A percentile compares a stretch with the other conserved stretches of the same genome.
Evolutionary conservation across 2,888 invertebrate genomes (phyloP).

Genomic region (Sclerodermus sp.): DNA sequence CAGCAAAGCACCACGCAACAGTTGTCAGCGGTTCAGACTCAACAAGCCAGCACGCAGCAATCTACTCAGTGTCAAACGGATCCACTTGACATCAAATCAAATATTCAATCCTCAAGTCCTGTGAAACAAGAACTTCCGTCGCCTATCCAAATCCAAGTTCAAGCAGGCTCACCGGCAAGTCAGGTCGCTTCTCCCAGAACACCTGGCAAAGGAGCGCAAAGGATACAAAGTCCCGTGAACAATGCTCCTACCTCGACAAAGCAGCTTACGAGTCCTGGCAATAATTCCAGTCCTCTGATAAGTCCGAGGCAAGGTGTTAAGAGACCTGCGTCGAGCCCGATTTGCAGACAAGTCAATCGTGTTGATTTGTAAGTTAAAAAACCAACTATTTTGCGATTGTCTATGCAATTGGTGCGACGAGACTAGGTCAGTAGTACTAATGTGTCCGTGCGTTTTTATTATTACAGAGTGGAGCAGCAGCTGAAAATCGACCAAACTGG

Average conservation of each 20-base stretch:
- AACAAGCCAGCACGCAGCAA: constrained; percentile 37
- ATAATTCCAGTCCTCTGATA: constrained; percentile 30
- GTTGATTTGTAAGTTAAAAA: constrained; percentile 51
- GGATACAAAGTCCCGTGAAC: constrained; percentile 38
- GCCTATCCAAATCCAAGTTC: constrained; percentile 44
- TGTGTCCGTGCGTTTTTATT: constrained; percentile 14
- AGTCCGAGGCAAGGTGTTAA: constrained; percentile 53
- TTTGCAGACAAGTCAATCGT: constrained; percentile 51
- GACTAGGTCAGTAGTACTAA: constrained; percentile 5
- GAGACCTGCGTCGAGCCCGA: constrained; percentile 52
- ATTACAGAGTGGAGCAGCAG: constrained; percentile 72
- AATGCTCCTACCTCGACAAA: constrained; percentile 23
- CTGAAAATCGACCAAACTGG: constrained; percentile 74
- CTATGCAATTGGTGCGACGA: background rate
- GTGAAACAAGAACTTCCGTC: constrained; percentile 48
- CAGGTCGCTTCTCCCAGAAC: constrained; percentile 44
- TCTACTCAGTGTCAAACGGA: constrained; percentile 53
- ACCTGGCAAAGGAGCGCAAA: constrained; percentile 34
- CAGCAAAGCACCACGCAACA: constrained; percentile 37
- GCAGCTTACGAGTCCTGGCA: constrained; percentile 41
- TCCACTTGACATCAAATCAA: constrained; percentile 46
- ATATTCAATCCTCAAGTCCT: constrained; percentile 41
- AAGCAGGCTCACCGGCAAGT: constrained; percentile 41
- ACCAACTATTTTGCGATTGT: background rate
- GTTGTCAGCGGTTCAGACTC: constrained; percentile 23